Percentiles rank a stretch among this genome's conserved stretches.
phyloP scores from a whole-genome alignment of 2,888 invertebrate genomes.

The Euspilapteryx auroguttella region DNA sequence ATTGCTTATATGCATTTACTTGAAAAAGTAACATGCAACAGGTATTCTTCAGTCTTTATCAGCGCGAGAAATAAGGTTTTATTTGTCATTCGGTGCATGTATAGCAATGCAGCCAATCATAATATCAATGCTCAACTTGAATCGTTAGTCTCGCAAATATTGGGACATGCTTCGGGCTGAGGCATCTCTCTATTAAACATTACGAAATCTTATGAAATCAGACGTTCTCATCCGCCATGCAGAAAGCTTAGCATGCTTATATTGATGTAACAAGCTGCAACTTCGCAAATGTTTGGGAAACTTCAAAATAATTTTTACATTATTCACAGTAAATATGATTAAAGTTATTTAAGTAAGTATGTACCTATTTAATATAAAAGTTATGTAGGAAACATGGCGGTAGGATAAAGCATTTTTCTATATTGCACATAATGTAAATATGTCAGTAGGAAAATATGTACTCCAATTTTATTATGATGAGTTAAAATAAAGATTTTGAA shows the following conservation, averaged over 20 bases:
- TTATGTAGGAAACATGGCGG: too few species aligned
- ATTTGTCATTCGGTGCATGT: conserved; percentile 24
- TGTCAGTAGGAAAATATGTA: too few species aligned
- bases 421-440: too few species aligned
- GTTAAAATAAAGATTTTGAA: too few species aligned
- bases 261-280: conserved; percentile 21
- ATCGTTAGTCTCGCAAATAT: too few species aligned
- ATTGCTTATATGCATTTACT: conserved; percentile 39
- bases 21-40: conserved; percentile 47
- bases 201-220: conserved; percentile 44
- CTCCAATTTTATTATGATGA: too few species aligned
- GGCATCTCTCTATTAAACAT: conserved; percentile 49
- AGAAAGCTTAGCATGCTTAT: conserved; percentile 57
- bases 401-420: too few species aligned
- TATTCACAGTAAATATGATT: too few species aligned
- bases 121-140: conserved; percentile 1
- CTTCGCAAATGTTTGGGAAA: too few species aligned
- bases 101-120: conserved; percentile 22
- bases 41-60: conserved; percentile 24
- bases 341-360: too few species aligned
- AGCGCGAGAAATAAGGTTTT: conserved; percentile 20
- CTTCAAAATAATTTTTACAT: too few species aligned
- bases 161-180: conserved; percentile 51
- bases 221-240: conserved; percentile 54
- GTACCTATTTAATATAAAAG: too few species aligned